Conservation (phyloP, 2,888 invertebrate genomes). For the Eilema griseolum region DNA sequence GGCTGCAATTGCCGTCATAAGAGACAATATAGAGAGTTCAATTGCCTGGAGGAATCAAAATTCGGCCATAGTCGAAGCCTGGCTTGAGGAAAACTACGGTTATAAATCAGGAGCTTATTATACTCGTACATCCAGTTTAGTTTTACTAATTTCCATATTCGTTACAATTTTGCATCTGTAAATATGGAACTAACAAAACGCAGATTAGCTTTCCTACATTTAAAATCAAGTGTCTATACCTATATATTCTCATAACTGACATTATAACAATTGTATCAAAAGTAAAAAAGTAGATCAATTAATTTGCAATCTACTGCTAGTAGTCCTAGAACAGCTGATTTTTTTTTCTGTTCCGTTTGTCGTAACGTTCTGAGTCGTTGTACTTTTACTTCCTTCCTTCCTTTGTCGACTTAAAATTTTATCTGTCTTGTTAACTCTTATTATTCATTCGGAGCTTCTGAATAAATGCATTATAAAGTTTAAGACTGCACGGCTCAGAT, state of each 20-base stretch:
- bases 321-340: no score
- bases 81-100: constrained; percentile 66
- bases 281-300: background rate
- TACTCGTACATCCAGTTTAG: constrained; percentile 54
- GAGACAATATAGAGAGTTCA: constrained; percentile 75
- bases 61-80: constrained; percentile 62
- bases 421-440: no score
- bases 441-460: no score
- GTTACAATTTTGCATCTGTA: constrained; percentile 60
- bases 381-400: no score
- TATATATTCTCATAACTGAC: background rate
- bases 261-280: background rate
- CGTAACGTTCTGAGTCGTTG: no score
- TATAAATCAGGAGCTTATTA: constrained; percentile 53
- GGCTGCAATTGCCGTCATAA: constrained; percentile 69
- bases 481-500: no score
- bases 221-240: background rate
- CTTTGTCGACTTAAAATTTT: no score
- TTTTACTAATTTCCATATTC: constrained; percentile 43
- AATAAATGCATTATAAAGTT: no score
- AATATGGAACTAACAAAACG: constrained; percentile 9
- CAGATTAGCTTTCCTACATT: background rate
- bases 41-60: constrained; percentile 70
- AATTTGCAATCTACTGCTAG: no score
- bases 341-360: no score